Evolutionary conservation across 2,888 invertebrate genomes (phyloP), one percentile per base, ranked within the genome.

Genomic region (Copidosoma aretas): DNA sequence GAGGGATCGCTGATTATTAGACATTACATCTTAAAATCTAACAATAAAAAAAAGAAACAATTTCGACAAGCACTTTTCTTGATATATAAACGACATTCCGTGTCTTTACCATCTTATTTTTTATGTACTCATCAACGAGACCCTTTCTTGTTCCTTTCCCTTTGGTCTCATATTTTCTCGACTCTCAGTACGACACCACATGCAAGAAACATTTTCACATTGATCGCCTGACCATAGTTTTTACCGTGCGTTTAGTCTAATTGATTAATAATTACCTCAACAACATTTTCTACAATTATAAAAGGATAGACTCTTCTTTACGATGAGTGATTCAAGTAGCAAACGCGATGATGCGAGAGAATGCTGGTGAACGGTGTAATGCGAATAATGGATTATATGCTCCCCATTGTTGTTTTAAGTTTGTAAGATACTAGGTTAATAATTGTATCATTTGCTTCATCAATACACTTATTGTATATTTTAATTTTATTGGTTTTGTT

Each of bases 1-100:
- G 75, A 76, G 74, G 75, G 74, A 77, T 76, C 78, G 78, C 75
- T 77, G 77, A 73, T 77, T 76, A 77, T 75, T 74, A 75, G 75
- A 79, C 76, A 75, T 75, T 72, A 72, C 75, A 75, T 77, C 77
- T 80, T 80, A 79, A 77, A 60, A 76, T 75, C 78, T 80, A 80
- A 77, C 76, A 75, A 78, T 80, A 78, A 74, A 78, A 74, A 78
- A 76, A 80, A 78, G 75, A 78, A 78, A 77, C 74, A 76, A 78
- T 76, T 76, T 74, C 73, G 74, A 77, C 75, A 77, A 79, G 75
- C 75, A 73, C 71, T 72, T 72, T 66, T 41, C 65, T n/a, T 60
- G 57, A 49, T 43, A 60, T 67, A 64, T 43, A 43, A 14, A 60
- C 60, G 52, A 67, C 64, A 54, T 21, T 64, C 59, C 64, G 58